Conservation (phyloP, 53 echinoderm and acorn worm genomes). For the Temnopleurus reevesii region DNA sequence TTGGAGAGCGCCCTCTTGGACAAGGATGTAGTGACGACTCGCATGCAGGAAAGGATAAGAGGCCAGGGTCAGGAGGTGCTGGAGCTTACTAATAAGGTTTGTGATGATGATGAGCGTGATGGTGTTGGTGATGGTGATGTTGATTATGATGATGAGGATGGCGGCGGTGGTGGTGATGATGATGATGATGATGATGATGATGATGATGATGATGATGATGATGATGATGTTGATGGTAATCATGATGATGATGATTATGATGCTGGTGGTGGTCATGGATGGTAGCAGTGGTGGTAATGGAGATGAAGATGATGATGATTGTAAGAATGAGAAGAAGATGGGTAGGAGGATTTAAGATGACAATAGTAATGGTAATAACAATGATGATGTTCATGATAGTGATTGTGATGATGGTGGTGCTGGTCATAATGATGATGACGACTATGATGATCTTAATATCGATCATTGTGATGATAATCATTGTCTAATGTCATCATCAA, state of each 20-base stretch:
- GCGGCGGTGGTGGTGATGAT: neutral
- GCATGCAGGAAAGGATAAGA: slow-evolving; percentile 48
- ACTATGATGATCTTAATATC: neutral
- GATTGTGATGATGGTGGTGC: neutral
- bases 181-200: neutral
- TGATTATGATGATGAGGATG: neutral
- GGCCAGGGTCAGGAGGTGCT: slow-evolving; percentile 57
- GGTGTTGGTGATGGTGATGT: neutral
- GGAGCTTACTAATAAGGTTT: slow-evolving; percentile 38
- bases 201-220: neutral
- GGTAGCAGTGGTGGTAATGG: neutral
- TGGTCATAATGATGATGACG: neutral
- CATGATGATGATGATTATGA: neutral
- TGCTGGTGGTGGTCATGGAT: too few species aligned
- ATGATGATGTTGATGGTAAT: neutral
- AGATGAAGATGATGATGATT: neutral
- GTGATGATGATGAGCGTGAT: neutral
- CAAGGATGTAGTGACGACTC: slow-evolving; percentile 57
- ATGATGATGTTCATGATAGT: too few species aligned
- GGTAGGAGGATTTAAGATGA: too few species aligned
- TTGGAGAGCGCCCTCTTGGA: slow-evolving; percentile 62
- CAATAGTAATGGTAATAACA: neutral
- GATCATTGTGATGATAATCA: neutral
- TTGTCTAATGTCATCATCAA: neutral
- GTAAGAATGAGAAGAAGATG: too few species aligned